phyloP scores from a whole-genome alignment of 2,113 vertebrate species.

The Mirounga angustirostris region DNA sequence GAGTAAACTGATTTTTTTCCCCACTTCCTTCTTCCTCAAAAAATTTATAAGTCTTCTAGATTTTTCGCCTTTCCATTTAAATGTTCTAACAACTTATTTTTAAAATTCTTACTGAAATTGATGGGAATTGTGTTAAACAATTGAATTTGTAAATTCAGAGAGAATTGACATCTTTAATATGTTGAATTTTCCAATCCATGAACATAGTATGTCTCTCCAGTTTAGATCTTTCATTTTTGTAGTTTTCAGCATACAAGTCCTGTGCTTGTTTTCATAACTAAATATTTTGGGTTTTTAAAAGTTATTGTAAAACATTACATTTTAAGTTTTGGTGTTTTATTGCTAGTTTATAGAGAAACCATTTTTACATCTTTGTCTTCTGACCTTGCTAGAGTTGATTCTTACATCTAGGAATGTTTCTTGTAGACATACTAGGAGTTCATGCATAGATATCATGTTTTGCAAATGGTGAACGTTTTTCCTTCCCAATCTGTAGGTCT shows the following conservation, averaged over 20 bases:
- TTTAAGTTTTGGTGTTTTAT: background rate
- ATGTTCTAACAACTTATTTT: background rate
- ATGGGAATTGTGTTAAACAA: background rate
- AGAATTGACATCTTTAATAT: background rate
- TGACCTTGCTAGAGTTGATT: background rate
- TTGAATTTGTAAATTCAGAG: background rate
- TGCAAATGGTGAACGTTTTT: background rate
- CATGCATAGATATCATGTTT: background rate
- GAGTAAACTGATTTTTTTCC: background rate
- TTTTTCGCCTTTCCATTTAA: background rate
- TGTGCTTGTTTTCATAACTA: background rate
- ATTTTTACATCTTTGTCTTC: background rate
- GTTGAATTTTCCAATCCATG: background rate
- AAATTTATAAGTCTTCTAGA: background rate
- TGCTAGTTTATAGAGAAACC: background rate
- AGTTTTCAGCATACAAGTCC: background rate
- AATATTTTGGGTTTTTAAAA: background rate
- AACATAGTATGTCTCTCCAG: background rate
- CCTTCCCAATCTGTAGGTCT: background rate
- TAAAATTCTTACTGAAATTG: background rate
- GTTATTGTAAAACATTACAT: background rate
- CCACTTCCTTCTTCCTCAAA: background rate
- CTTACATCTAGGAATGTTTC: background rate
- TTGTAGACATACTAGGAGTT: background rate
- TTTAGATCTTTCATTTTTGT: background rate